A percentile compares a stretch with the other conserved stretches of the same genome.
phyloP scores from a whole-genome alignment of 2,888 invertebrate species.

The Monochamus alternatus region DNA sequence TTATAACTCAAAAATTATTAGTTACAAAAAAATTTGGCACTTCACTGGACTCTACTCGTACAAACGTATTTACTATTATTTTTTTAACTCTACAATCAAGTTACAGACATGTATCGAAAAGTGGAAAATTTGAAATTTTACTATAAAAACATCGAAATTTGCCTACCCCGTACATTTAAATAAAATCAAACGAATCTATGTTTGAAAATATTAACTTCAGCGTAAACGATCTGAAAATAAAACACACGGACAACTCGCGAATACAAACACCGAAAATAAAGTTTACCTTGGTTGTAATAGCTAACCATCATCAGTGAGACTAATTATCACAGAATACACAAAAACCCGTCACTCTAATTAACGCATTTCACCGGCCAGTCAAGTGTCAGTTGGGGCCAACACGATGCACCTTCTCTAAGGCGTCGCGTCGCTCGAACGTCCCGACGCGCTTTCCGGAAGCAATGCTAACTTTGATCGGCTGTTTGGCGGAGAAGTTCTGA shows the following conservation, averaged over 20 bases:
- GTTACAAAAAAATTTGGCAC: too few relatives aligned
- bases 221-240: too few relatives aligned
- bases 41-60: too few relatives aligned
- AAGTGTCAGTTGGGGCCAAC: conserved; percentile 43
- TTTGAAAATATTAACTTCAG: neutral
- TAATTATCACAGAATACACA: conserved; percentile 42
- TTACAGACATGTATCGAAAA: too few relatives aligned
- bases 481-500: conserved; percentile 20
- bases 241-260: too few relatives aligned
- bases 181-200: neutral
- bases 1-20: too few relatives aligned
- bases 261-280: conserved; percentile 34
- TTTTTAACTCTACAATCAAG: too few relatives aligned
- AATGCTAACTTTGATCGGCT: conserved; percentile 33
- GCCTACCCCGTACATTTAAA: too few relatives aligned
- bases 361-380: conserved; percentile 52
- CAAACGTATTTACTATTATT: too few relatives aligned
- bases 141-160: too few relatives aligned
- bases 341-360: conserved; percentile 56
- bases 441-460: conserved; percentile 44
- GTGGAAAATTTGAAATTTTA: too few relatives aligned
- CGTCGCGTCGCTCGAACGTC: conserved; percentile 31
- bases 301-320: conserved; percentile 46
- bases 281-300: conserved; percentile 53
- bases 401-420: conserved; percentile 45